Evolutionary conservation across 1,140 invertebrate species (phyloP).

Genomic region (Anastrepha obliqua): DNA sequence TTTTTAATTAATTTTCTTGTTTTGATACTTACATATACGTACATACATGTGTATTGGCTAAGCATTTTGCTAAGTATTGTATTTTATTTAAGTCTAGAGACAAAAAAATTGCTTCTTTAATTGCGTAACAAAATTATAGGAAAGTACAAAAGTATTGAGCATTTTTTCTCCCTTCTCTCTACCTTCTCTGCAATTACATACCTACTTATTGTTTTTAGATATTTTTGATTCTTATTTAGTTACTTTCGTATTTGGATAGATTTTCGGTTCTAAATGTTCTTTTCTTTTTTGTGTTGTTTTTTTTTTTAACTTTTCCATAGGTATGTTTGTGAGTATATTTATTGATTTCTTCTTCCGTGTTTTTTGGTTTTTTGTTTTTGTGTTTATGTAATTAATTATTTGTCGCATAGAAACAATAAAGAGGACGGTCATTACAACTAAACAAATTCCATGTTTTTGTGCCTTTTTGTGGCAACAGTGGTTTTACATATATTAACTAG

Average conservation of each 20-base stretch:
- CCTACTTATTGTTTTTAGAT: not conserved
- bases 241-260: not conserved
- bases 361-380: not conserved
- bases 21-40: not conserved
- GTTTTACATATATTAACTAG: not conserved
- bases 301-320: not conserved
- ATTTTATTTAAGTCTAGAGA: conserved; percentile 27
- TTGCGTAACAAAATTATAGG: conserved; percentile 59
- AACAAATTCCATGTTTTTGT: conserved; percentile 20
- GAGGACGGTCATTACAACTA: conserved; percentile 70
- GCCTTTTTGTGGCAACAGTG: not conserved
- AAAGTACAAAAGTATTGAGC: conserved; percentile 65
- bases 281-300: not conserved
- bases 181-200: conserved; percentile 38
- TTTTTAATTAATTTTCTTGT: not conserved
- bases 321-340: not conserved
- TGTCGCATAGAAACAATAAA: conserved; percentile 72
- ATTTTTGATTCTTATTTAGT: not conserved
- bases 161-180: conserved; percentile 44
- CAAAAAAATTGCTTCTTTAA: conserved; percentile 20
- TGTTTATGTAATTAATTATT: conserved; percentile 63
- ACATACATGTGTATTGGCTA: not conserved
- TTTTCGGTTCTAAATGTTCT: not conserved
- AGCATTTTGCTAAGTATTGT: not conserved
- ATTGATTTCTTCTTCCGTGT: not conserved